phyloP scores from a whole-genome alignment of 2,113 vertebrate genomes.

The Anolis carolinensis region DNA sequence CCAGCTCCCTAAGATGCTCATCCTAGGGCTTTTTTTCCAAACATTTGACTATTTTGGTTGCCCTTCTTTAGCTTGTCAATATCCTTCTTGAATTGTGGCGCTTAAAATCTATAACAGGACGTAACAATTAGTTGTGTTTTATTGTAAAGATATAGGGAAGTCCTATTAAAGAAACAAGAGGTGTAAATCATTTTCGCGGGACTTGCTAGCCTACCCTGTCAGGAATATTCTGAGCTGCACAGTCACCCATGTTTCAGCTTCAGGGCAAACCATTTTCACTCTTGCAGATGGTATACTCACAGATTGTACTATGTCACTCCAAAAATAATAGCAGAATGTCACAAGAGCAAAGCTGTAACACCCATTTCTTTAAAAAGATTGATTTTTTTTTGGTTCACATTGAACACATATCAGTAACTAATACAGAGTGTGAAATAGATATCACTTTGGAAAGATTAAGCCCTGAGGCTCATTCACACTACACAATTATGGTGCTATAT shows the following conservation, averaged over 20 bases:
- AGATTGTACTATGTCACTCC: not conserved
- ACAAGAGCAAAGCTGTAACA: not conserved
- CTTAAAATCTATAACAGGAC: not conserved
- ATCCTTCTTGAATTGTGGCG: too few species aligned
- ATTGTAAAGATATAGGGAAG: not conserved
- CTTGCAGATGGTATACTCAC: not conserved
- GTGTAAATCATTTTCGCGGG: not conserved
- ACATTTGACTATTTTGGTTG: too few species aligned
- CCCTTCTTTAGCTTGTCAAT: too few species aligned
- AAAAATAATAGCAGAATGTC: not conserved
- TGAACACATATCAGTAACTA: not conserved
- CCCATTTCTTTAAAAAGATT: not conserved
- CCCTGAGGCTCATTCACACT: too few species aligned
- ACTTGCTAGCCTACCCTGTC: not conserved
- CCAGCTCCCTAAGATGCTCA: too few species aligned
- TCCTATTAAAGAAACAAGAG: not conserved
- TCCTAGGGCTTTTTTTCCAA: too few species aligned
- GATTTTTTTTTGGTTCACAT: not conserved
- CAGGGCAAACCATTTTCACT: not conserved
- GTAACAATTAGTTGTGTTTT: not conserved
- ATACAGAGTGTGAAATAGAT: not conserved
- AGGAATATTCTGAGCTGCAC: not conserved
- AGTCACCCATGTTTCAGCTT: not conserved
- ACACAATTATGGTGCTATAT: too few species aligned
- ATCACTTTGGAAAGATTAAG: not conserved